Base-by-base conservation (phyloP, 2,113 vertebrate genomes). In the Prionailurus bengalensis region DNA sequence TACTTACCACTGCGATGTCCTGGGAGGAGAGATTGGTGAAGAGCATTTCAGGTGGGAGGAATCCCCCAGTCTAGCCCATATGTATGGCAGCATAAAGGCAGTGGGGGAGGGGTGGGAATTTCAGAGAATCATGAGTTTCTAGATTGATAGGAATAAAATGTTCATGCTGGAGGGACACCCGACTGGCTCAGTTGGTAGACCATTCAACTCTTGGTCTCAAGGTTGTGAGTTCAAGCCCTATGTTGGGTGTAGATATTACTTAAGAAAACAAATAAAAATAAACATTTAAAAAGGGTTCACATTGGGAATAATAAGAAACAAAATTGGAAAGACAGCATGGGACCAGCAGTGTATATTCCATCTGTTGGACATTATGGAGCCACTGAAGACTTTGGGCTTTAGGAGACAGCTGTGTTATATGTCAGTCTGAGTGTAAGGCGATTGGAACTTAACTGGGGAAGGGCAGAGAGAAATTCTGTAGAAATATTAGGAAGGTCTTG, bases 101-200 rank as follows among this genome's bases (percentile, higher is more conserved):
- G 74, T 78, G 42, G 42, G 7, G n/a, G 27, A 1, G 14, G 13
- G 42, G 42, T 48, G 23, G 14, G 1, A 1, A 45, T 14, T 63
- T 91, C 58, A 89, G 70, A 93, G 27, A 92, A 94, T 71, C 12
- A 4, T 21, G n/a, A 84, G 33, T 81, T 93, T 88, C 82, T 89
- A 91, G 21, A 73, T 21, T 66, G 14, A 33, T 25, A 93, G 45
- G 33, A 36, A 51, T 55, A 91, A 91, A 93, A 58, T 1, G 4
- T 84, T 91, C 82, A 71, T 61, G 19, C 17, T 83, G 21, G 27
- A 76, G 42, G 58, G 21, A 21, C 58, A 61, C 42, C 73, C 16
- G 42, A 7, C 25, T 48, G 25, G 42, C 25, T 76, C 7, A 29
- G 5, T 76, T 45, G 27, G 42, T 45, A 48, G 73, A 76, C 25